Evolutionary conservation across 2,888 invertebrate genomes (phyloP).

Genomic region (Muschampia plurimacula): DNA sequence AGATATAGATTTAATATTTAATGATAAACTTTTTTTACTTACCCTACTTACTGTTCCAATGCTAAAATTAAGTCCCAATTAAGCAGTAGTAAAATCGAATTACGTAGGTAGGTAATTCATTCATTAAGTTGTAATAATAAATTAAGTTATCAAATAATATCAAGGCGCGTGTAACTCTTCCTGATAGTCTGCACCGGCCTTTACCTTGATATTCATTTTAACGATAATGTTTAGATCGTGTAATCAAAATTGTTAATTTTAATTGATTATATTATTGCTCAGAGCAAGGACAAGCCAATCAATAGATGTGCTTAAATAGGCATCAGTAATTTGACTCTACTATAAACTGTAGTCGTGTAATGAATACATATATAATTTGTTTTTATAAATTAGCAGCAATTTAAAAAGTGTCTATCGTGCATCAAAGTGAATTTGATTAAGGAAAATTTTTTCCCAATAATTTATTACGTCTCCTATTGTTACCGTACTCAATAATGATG

Average conservation of each 20-base stretch:
- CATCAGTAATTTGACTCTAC: background rate
- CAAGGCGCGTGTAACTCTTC: conserved; percentile 11
- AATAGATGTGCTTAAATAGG: conserved; percentile 5
- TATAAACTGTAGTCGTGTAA: no score
- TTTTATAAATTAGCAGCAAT: no score
- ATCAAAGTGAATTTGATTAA: no score
- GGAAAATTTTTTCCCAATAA: no score
- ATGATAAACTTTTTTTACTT: no score
- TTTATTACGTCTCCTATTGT: no score
- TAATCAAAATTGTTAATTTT: conserved; percentile 24
- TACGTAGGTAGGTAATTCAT: background rate
- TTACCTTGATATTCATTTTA: conserved; percentile 30
- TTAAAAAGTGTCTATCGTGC: no score
- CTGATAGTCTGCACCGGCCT: conserved; percentile 49
- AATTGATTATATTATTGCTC: conserved; percentile 20
- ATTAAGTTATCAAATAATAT: background rate
- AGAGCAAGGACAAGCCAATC: conserved; percentile 38
- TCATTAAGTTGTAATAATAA: background rate
- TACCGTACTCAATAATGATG: no score
- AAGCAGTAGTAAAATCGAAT: background rate
- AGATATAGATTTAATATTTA: no score
- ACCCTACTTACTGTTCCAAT: background rate
- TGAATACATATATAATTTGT: no score
- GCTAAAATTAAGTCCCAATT: background rate
- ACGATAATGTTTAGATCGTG: conserved; percentile 13